A percentile compares a stretch with the other conserved stretches of the same genome.
Conservation (phyloP, 2,888 invertebrate genomes). For the Syritta pipiens region DNA sequence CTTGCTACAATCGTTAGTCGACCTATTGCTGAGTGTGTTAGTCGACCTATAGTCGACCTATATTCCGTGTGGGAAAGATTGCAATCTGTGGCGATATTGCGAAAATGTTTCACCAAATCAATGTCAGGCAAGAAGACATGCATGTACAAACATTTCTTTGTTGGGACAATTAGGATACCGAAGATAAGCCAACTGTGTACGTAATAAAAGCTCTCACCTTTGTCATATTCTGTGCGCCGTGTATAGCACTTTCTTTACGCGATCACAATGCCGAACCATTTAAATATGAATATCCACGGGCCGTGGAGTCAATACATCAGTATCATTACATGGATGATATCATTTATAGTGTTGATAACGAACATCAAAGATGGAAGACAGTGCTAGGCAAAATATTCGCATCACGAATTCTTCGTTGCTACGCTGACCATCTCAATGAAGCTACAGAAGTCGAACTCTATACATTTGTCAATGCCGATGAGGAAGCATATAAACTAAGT, state of each 20-base stretch:
- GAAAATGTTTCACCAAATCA: background rate
- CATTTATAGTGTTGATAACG: too few relatives aligned
- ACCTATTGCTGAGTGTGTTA: background rate
- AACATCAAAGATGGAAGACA: too few relatives aligned
- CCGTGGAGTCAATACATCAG: slow-evolving; percentile 69
- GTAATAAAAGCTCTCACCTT: slow-evolving; percentile 56
- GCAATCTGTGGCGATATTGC: background rate
- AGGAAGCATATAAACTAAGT: too few relatives aligned
- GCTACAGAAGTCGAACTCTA: too few relatives aligned
- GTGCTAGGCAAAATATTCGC: too few relatives aligned
- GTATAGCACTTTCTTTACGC: slow-evolving; percentile 46
- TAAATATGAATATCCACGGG: slow-evolving; percentile 60
- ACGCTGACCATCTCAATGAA: too few relatives aligned
- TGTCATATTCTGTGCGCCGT: slow-evolving; percentile 50
- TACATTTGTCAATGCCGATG: too few relatives aligned
- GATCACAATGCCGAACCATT: slow-evolving; percentile 24
- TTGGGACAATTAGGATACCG: slow-evolving; percentile 19
- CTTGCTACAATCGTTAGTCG: slow-evolving; percentile 16
- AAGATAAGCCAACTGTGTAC: slow-evolving; percentile 18
- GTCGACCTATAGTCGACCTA: too few relatives aligned
- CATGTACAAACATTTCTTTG: slow-evolving; percentile 51
- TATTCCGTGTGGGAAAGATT: background rate
- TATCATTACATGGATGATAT: slow-evolving; percentile 73
- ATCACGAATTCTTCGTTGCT: too few relatives aligned
- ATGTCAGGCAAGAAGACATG: slow-evolving; percentile 37